Evolutionary conservation across 2,113 vertebrate species (phyloP).

Genomic region (Phodopus roborovskii): DNA sequence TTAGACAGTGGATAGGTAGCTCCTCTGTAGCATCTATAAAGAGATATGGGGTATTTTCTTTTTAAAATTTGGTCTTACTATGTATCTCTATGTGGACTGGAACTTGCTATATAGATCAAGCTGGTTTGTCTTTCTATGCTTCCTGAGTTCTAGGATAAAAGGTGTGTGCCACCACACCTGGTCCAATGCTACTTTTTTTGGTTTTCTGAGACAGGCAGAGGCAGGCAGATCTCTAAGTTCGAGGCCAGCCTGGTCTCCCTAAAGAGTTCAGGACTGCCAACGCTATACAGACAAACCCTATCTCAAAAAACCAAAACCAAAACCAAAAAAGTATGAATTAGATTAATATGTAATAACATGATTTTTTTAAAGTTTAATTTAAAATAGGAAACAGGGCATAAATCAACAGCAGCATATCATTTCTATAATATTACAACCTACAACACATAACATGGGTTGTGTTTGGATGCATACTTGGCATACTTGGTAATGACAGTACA

Average conservation of each 20-base stretch:
- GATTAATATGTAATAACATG: background rate
- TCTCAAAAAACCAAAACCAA: too few species aligned
- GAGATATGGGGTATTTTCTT: background rate
- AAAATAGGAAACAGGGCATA: background rate
- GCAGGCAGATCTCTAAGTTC: too few species aligned
- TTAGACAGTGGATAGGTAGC: too few species aligned
- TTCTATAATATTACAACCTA: conserved; percentile 15
- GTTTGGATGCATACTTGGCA: background rate
- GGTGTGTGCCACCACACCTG: background rate
- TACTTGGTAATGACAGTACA: background rate
- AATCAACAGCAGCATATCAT: background rate
- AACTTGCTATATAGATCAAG: background rate
- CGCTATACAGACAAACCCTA: too few species aligned
- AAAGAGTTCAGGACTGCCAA: too few species aligned
- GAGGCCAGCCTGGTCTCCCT: too few species aligned
- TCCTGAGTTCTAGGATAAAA: background rate
- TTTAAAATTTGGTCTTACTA: background rate
- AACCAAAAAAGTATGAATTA: background rate
- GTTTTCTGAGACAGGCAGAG: too few species aligned
- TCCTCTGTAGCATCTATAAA: background rate
- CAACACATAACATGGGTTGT: background rate
- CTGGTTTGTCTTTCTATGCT: background rate
- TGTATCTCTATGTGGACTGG: background rate
- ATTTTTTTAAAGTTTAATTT: background rate
- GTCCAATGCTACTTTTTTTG: too few species aligned